Percentiles rank a stretch among this genome's conserved stretches.
These are phyloP conservation scores for Drosophila melanosoma DNA, from an alignment of 2,888 invertebrate species.

Conservation along the genomic window DNA sequence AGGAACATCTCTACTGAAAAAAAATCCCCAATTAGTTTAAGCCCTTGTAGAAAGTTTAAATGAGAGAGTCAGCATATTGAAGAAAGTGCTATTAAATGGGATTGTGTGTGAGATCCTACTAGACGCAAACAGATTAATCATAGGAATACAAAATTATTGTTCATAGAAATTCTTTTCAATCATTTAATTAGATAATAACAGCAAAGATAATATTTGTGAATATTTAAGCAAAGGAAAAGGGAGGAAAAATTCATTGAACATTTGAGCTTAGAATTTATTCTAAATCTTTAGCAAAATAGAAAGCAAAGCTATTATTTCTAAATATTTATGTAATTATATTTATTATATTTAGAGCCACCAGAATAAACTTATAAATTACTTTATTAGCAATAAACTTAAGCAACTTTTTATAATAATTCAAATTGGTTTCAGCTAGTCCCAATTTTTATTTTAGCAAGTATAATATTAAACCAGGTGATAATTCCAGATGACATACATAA, in stretches of 20 bases:
- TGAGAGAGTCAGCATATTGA: background rate
- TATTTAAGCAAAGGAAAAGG: background rate
- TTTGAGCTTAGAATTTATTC: background rate
- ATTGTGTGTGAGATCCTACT: background rate
- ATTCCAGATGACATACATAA: no score
- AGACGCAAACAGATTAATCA: background rate
- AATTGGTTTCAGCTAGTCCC: background rate
- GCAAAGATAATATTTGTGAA: background rate
- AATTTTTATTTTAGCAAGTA: background rate
- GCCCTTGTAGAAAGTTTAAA: background rate
- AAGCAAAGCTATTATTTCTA: background rate
- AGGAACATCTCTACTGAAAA: background rate
- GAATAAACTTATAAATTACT: background rate
- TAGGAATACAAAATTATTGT: background rate
- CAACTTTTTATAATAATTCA: background rate
- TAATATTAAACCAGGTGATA: background rate
- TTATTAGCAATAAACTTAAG: background rate
- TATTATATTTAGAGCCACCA: background rate
- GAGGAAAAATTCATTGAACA: background rate
- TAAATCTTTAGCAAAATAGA: background rate
- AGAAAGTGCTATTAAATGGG: background rate
- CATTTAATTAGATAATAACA: background rate
- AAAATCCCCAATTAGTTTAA: background rate
- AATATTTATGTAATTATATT: no score
- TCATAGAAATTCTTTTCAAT: background rate